Evolutionary conservation across 2,797 vertebrate species (phyloP).

Genomic region (Peromyscus eremicus): DNA sequence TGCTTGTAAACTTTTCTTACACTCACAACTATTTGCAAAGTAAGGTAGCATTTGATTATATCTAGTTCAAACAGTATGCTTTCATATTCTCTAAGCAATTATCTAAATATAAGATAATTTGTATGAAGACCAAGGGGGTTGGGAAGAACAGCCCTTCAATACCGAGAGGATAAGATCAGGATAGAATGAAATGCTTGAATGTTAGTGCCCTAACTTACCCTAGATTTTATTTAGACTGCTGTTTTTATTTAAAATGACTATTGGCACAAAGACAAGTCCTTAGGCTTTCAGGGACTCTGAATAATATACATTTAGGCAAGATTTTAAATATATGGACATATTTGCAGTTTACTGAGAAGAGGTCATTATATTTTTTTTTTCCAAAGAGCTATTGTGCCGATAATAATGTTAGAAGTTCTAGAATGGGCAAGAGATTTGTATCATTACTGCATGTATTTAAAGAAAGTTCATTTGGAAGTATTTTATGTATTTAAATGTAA

Average conservation of each 20-base stretch:
- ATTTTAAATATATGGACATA: slow-evolving; percentile 48
- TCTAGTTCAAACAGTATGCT: slow-evolving; percentile 23
- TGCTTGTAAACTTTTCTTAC: slow-evolving; percentile 2
- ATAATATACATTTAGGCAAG: not conserved
- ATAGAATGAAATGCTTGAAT: not conserved
- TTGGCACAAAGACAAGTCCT: slow-evolving; percentile 1
- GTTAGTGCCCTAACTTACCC: slow-evolving; percentile 1
- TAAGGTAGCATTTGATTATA: not conserved
- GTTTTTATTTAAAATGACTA: slow-evolving; percentile 64
- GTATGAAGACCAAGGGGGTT: not conserved
- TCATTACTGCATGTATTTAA: slow-evolving; percentile 27
- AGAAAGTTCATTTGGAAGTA: not conserved
- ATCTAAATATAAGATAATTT: slow-evolving; percentile 32
- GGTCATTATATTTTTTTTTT: slow-evolving; percentile 44
- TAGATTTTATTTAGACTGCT: slow-evolving; percentile 45
- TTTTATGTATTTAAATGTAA: slow-evolving; percentile 50
- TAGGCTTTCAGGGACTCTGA: slow-evolving; percentile 27
- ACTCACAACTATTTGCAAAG: slow-evolving; percentile 16
- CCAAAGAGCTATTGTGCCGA: slow-evolving; percentile 27
- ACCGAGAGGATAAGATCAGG: not conserved
- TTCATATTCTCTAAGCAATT: slow-evolving; percentile 41
- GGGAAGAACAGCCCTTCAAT: slow-evolving; percentile 29
- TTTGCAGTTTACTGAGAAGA: slow-evolving; percentile 40
- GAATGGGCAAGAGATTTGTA: not conserved
- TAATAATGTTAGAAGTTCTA: slow-evolving; percentile 14